These are phyloP conservation scores for Gymnosoma rotundatum DNA, from an alignment of 2,888 invertebrate genomes.

Conservation along the genomic window DNA sequence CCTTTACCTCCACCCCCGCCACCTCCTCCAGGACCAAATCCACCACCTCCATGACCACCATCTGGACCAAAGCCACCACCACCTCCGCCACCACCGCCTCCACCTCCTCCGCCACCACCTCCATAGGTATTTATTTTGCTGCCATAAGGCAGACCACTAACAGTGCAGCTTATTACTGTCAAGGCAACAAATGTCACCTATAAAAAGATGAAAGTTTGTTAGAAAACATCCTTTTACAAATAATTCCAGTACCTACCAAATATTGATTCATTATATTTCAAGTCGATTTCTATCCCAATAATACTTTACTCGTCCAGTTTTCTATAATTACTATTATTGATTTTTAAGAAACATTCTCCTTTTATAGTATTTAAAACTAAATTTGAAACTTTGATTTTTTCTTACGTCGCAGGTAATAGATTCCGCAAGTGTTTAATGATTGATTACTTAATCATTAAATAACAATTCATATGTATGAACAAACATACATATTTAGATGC, in stretches of 20 bases:
- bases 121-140: constrained; percentile 46
- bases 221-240: neutral
- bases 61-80: constrained; percentile 48
- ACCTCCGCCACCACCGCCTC: constrained; percentile 52
- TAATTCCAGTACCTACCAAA: constrained; percentile 39
- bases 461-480: neutral
- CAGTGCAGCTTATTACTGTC: constrained; percentile 48
- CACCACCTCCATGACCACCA: constrained; percentile 29
- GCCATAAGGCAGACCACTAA: constrained; percentile 60
- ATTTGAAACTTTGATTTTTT: constrained; percentile 1
- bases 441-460: too few species aligned
- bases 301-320: constrained; percentile 40
- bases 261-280: constrained; percentile 44
- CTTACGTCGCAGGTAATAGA: constrained; percentile 18
- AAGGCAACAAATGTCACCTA: constrained; percentile 61
- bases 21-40: constrained; percentile 7
- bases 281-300: neutral
- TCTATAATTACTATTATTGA: constrained; percentile 41
- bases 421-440: constrained; percentile 1
- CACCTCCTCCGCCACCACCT: constrained; percentile 51
- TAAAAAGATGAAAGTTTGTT: neutral
- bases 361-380: constrained; percentile 32
- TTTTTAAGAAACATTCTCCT: constrained; percentile 21
- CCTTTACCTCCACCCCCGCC: constrained; percentile 34
- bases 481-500: neutral